Evolutionary conservation across 1,140 invertebrate genomes (phyloP), one percentile per base, ranked within the genome.

Genomic region (Euura lappo): DNA sequence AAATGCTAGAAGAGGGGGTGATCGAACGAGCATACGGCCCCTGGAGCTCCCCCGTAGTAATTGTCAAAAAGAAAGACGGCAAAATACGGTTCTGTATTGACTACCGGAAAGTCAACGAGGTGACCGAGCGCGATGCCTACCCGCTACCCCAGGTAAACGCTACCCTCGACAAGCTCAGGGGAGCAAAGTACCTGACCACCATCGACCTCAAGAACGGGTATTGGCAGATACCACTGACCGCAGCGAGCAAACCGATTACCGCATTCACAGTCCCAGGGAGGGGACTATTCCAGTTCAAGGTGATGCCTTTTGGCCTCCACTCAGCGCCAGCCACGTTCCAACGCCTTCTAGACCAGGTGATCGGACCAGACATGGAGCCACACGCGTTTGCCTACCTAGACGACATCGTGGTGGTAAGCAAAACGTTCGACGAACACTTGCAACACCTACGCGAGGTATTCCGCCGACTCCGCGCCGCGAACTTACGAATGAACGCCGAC

Each of bases 11-110:
- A 44, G 69, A 78, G 8, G 82, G 76, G 6, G 76, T 88, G 1
- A 85, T 90, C 5, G 79, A 84, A 74, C 81, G 82, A 8, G 81
- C 82, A 13, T 78, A 79, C 5, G 83, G 79, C 6, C 79, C 84
- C 5, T 91, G 88, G 84, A 74, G 81, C 7, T 81, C 83, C 5
- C 89, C 87, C 5, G 78, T 88, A 0, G 82, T 91, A 0, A 43
- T 90, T 45, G 85, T 90, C 2, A 77, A 2, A 92, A 92, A 74
- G 88, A 89, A 60, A n/a, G 85, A 89, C 72, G 82, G 82, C 2
- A 4, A 75, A 71, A 2, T 78, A 4, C 44, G 89, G 8, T 86
- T 88, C 68, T 89, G 88, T 75, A 76, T 90, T 2, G 89, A 89
- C 76, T 89, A 82, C 71, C 65, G 85, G 28, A 44, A 72, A 43